Evolutionary conservation across 2,888 invertebrate genomes (phyloP).

Genomic region (Heliconius charithonia): DNA sequence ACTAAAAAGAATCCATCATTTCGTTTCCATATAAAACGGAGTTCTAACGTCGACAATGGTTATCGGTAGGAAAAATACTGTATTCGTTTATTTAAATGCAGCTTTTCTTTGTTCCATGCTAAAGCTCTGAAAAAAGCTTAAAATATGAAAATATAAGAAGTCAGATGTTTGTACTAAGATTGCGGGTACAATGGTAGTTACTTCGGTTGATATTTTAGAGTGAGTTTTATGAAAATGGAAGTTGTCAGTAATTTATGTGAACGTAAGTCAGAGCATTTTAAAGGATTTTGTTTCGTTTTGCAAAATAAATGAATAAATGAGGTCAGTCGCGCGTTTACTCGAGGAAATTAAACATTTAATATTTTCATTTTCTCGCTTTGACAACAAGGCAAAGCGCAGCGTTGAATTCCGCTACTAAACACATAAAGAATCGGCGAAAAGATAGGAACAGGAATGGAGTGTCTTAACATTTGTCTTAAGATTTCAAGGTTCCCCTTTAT

Average conservation of each 20-base stretch:
- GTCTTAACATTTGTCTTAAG: no score
- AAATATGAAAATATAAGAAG: neutral
- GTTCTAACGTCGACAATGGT: conserved; percentile 2
- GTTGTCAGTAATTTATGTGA: neutral
- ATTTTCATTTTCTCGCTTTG: no score
- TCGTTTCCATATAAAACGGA: conserved; percentile 9
- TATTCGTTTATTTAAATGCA: neutral
- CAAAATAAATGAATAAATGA: no score
- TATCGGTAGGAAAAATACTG: conserved; percentile 3
- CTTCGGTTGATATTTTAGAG: neutral
- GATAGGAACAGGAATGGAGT: no score
- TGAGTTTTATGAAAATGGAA: conserved; percentile 1
- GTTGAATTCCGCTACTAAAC: no score
- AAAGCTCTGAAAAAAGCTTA: neutral
- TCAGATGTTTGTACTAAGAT: neutral
- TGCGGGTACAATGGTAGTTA: neutral
- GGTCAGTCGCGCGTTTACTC: no score
- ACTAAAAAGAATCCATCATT: neutral
- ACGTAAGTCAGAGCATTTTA: neutral
- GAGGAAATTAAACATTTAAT: no score
- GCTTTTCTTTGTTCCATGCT: conserved; percentile 1
- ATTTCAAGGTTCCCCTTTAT: no score
- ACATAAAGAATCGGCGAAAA: no score
- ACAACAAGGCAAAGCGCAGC: no score
- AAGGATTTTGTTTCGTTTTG: neutral